These are phyloP conservation scores for Sus cebifrons DNA, from an alignment of 2,797 vertebrate species.

Conservation along the genomic window DNA sequence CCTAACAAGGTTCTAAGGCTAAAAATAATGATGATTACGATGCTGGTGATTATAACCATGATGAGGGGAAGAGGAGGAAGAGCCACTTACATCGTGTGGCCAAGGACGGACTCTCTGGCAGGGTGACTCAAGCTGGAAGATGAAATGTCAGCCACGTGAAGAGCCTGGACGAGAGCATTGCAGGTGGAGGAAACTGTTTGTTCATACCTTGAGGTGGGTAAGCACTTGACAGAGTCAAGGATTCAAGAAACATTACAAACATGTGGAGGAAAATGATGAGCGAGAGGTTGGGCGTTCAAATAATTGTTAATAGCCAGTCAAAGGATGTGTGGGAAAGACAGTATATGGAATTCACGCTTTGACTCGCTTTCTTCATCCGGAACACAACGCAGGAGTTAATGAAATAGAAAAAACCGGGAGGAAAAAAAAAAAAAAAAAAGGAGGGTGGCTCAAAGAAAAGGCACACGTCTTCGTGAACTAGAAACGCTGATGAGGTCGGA, in stretches of 20 bases:
- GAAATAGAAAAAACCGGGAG: background rate
- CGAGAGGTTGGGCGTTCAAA: background rate
- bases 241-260: slow-evolving; percentile 3
- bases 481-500: background rate
- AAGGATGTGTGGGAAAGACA: background rate
- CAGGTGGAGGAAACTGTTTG: background rate
- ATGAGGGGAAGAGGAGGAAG: background rate
- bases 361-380: background rate
- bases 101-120: background rate
- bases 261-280: background rate
- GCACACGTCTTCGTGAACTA: background rate
- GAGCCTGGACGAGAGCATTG: background rate
- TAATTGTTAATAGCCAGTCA: background rate
- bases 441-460: background rate
- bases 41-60: background rate
- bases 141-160: background rate
- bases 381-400: slow-evolving; percentile 19
- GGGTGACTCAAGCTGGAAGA: background rate
- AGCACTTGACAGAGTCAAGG: background rate
- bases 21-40: background rate
- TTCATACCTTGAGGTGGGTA: background rate
- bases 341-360: background rate
- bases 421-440: background rate
- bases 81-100: background rate
- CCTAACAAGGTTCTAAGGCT: background rate